Base-by-base conservation (phyloP, 2,797 vertebrate genomes). In the Tangara arthus region DNA sequence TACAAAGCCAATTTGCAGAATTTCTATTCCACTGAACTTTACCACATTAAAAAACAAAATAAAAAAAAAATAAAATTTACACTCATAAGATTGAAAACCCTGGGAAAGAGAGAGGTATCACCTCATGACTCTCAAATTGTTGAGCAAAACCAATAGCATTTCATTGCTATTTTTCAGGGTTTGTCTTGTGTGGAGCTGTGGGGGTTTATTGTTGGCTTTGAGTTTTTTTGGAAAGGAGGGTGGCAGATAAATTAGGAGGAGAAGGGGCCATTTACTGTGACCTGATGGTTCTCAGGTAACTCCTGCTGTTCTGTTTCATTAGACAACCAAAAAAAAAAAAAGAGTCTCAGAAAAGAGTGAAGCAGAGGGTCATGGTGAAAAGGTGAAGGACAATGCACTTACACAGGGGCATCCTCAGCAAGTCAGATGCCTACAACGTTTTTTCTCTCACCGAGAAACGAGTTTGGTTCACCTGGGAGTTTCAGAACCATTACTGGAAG, bases 401-500 rank as follows among this genome's bases (percentile, higher is more conserved):
- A 89, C 89, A 92, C 81, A 87, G 92, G 73, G 85, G 89, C 87
- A 89, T 91, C 87, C 56, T 83, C 55, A 88, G 84, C 71, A 69
- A 59, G 41, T 94, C 91, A 87, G 79, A 95, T 88, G 94, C 90
- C 50, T 59, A 52, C 91, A 90, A 93, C 2, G 2, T 89, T 79
- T 81, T 95, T 94, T 95, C 94, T 96, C 93, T 93, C 89, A 95
- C 65, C 0, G 86, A 96, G 93, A 92, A 86, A 94, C 28, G 60
- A 91, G 69, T 61, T 73, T 3, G 49, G 81, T 87, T 96, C 80
- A 90, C 42, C 68, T 35, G 88, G 72, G 96, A 96, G 82, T 93
- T 97, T 97, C 95, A 94, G 93, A 95, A 95, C 92, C 95, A 93
- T 93, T 95, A 95, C 0, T 81, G 94, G 96, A 98, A 96, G 92